A percentile compares a stretch with the other conserved stretches of the same genome.
Conservation (phyloP, 2,797 vertebrate genomes). For the Pangasius mekongensis region DNA sequence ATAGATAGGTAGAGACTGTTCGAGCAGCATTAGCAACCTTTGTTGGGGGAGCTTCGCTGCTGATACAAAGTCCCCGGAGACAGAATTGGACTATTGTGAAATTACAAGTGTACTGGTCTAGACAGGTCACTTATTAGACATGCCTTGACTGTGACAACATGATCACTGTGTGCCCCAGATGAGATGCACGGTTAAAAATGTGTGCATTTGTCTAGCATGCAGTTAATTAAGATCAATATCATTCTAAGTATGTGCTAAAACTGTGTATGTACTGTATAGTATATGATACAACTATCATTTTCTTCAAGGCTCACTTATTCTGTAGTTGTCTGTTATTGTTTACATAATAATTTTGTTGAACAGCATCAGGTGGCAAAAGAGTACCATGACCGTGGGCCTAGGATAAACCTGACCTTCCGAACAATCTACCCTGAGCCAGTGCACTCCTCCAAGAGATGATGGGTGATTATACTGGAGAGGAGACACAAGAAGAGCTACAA, state of each 20-base stretch:
- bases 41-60: not conserved
- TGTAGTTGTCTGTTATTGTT: constrained; percentile 21
- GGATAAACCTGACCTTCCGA: constrained; percentile 95
- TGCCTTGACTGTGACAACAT: not conserved
- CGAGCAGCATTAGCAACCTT: not conserved
- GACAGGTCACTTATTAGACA: constrained; percentile 8
- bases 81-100: not conserved
- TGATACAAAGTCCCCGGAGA: constrained; percentile 14
- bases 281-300: not conserved
- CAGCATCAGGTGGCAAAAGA: constrained; percentile 97
- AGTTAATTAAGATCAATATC: not conserved
- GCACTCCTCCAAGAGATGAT: constrained; percentile 16
- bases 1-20: constrained; percentile 16
- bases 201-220: not conserved
- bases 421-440: constrained; percentile 79
- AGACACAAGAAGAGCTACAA: not conserved
- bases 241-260: not conserved
- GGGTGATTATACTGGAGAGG: constrained; percentile 4
- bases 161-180: not conserved
- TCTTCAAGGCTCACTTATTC: not conserved
- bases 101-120: constrained; percentile 10
- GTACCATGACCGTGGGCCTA: constrained; percentile 88
- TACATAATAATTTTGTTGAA: constrained; percentile 23
- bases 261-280: not conserved
- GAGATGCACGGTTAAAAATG: not conserved